phyloP scores from a whole-genome alignment of 2,888 invertebrate species.

The Brachyopa scutellaris region DNA sequence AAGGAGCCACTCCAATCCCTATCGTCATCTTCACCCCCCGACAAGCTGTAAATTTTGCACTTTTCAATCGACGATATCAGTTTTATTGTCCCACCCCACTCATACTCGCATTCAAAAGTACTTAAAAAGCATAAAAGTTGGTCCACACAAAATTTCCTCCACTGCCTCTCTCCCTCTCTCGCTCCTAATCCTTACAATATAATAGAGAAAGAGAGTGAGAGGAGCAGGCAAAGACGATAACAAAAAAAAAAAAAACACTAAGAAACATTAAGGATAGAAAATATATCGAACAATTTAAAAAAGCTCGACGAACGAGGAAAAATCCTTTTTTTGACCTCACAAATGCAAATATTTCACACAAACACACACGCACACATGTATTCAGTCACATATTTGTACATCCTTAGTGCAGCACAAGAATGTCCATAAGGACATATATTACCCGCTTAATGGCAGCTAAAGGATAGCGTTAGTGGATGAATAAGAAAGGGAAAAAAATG shows the following conservation, averaged over 20 bases:
- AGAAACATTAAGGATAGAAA: conserved; percentile 61
- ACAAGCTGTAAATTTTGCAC: conserved; percentile 71
- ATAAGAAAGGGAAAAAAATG: conserved; percentile 29
- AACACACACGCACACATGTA: not conserved
- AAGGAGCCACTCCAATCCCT: conserved; percentile 46
- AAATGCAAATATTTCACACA: conserved; percentile 63
- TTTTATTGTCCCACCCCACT: conserved; percentile 56
- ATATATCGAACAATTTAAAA: conserved; percentile 63
- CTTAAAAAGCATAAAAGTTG: conserved; percentile 72
- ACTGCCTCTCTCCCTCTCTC: conserved; percentile 13
- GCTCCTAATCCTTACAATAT: conserved; percentile 44
- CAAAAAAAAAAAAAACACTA: conserved; percentile 1
- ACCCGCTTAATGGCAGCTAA: conserved; percentile 70
- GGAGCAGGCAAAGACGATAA: not conserved
- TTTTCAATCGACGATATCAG: conserved; percentile 72
- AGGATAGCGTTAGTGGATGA: conserved; percentile 51
- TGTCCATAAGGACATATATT: conserved; percentile 65
- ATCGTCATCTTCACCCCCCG: not conserved
- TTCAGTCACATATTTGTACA: not conserved
- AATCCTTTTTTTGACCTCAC: conserved; percentile 59
- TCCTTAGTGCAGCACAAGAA: conserved; percentile 59
- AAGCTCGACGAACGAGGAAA: conserved; percentile 47
- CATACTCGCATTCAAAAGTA: conserved; percentile 62
- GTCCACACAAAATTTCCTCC: conserved; percentile 58
- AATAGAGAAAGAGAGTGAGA: not conserved